Percentiles rank a stretch among this genome's conserved stretches.
These are phyloP conservation scores for Aradus depressus DNA, from an alignment of 2,888 invertebrate species.

Conservation along the genomic window DNA sequence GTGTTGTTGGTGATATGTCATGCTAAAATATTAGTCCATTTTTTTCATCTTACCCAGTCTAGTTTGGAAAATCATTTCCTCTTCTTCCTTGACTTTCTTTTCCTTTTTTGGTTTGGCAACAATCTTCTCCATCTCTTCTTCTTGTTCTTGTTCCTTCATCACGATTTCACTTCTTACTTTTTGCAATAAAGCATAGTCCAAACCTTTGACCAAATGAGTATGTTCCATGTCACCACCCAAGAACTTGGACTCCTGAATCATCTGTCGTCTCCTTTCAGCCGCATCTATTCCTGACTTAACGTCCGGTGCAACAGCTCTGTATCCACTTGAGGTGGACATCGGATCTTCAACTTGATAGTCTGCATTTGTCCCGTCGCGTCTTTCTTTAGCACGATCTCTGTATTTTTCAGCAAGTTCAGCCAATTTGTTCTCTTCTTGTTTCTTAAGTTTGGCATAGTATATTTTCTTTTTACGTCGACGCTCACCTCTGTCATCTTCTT, in stretches of 20 bases:
- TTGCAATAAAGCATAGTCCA: conserved; percentile 81
- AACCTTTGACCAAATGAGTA: conserved; percentile 98
- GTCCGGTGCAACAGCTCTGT: conserved; percentile 92
- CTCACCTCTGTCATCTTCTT: conserved; percentile 56
- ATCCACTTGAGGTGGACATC: conserved; percentile 74
- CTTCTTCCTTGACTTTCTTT: conserved; percentile 49
- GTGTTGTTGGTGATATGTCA: too few relatives aligned
- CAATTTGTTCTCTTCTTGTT: conserved; percentile 88
- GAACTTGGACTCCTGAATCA: conserved; percentile 97
- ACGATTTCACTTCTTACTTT: conserved; percentile 82
- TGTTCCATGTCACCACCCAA: conserved; percentile 99
- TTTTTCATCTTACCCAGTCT: too few relatives aligned
- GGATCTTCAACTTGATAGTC: conserved; percentile 77
- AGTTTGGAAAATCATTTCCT: conserved; percentile 73
- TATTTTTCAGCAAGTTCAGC: conserved; percentile 91
- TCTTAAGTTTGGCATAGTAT: conserved; percentile 85
- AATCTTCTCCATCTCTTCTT: conserved; percentile 65
- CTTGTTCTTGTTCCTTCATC: conserved; percentile 67
- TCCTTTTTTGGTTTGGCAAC: conserved; percentile 45
- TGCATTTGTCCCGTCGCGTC: conserved; percentile 71
- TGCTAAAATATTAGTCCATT: too few relatives aligned
- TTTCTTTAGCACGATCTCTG: conserved; percentile 78
- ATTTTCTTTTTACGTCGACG: conserved; percentile 86
- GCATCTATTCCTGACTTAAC: conserved; percentile 85
- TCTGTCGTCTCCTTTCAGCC: conserved; percentile 84